Base-by-base conservation (phyloP, 2,113 vertebrate species). In the Alligator sinensis region DNA sequence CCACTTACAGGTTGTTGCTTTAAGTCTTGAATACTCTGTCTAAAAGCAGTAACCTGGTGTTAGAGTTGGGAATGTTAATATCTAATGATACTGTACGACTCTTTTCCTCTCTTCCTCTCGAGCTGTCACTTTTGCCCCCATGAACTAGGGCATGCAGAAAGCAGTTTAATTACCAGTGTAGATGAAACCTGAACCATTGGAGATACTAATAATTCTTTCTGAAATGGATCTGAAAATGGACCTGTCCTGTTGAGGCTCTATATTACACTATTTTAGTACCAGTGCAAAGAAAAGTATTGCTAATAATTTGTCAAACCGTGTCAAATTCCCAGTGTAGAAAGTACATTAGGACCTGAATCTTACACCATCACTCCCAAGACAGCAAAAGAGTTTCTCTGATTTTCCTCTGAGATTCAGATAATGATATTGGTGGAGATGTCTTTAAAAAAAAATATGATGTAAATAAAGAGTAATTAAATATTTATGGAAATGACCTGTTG, bases 261-360 rank as follows among this genome's bases (percentile, higher is more conserved):
- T 90, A 47, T 7, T 3, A 2, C 1, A 4, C 1, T 11, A 6
- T 4, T 82, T n/a, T 0, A 62, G 24, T 58, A 10, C 22, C 76
- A 15, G 4, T 1, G 63, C 22, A 68, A 58, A 16, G 15, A n/a
- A 54, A 30, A 82, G 28, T 19, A n/a, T 57, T 55, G 28, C 18
- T 57, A 19, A 63, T 55, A 66, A 4, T 19, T 18, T 76, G 47
- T 28, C 25, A 76, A 54, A 27, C 54, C 54, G 8, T 6, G 16
- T 76, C 74, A 76, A 55, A 76, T 76, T 17, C 27, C 74, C 27
- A 28, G 8, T 28, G 47, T 54, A 76, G 47, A 76, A 54, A 55
- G 74, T 27, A 27, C 14, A 27, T 55, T 54, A 76, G 47, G 30
- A 76, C 47, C 22, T 18, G 74, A 76, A 17, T 57, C 47, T 76